Evolutionary conservation across 2,113 vertebrate species (phyloP).

Genomic region (Genyomyrus donnyi): DNA sequence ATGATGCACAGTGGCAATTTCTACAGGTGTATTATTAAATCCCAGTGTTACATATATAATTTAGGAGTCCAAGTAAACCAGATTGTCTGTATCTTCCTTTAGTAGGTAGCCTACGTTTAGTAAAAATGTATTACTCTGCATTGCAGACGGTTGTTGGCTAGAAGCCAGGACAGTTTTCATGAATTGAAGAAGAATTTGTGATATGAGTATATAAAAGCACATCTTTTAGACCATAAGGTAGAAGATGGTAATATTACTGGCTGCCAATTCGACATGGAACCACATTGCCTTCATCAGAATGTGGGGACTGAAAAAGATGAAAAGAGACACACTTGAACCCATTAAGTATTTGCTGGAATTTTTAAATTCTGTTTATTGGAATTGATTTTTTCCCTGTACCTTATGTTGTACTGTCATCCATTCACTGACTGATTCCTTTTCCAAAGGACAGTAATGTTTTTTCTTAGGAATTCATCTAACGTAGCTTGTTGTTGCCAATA

Average conservation of each 20-base stretch:
- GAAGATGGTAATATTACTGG: background rate
- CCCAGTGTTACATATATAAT: constrained; percentile 25
- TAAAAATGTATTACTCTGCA: background rate
- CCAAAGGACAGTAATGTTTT: background rate
- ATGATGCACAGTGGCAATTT: constrained; percentile 6
- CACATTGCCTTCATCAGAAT: background rate
- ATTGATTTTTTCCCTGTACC: background rate
- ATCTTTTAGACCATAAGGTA: background rate
- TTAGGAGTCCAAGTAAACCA: background rate
- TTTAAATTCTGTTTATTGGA: background rate
- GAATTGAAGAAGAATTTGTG: background rate
- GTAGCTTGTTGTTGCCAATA: background rate
- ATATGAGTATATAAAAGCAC: background rate
- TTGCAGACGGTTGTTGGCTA: background rate
- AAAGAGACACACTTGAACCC: background rate
- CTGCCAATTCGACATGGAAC: background rate
- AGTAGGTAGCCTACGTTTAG: background rate
- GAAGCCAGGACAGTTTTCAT: background rate
- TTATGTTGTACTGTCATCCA: background rate
- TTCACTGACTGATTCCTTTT: background rate
- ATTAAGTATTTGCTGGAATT: background rate
- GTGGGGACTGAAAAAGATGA: background rate
- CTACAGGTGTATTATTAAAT: constrained; percentile 30
- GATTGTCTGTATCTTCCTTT: background rate
- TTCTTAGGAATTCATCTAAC: background rate